These are phyloP conservation scores for Coranthus polyacanthus DNA, from an alignment of 2,797 vertebrate genomes.

Conservation along the genomic window DNA sequence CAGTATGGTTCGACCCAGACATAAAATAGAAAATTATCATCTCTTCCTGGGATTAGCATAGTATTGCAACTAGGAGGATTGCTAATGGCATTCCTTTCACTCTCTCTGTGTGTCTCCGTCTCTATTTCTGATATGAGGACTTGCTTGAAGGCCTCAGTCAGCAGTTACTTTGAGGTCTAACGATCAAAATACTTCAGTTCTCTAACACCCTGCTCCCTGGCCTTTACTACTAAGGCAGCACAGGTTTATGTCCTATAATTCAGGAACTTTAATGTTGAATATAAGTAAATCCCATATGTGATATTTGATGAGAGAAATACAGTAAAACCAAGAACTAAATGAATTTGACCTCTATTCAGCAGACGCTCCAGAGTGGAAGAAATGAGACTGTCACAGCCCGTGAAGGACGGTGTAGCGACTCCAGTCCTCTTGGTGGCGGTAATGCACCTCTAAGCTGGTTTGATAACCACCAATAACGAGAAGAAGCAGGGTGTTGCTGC, in stretches of 20 bases:
- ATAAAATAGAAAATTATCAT: constrained; percentile 69
- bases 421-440: no score
- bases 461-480: no score
- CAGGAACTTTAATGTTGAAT: constrained; percentile 25
- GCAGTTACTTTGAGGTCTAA: constrained; percentile 62
- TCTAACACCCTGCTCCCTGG: constrained; percentile 27
- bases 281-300: neutral
- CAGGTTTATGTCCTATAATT: constrained; percentile 23
- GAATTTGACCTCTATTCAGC: no score
- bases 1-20: constrained; percentile 63
- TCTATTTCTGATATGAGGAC: constrained; percentile 60
- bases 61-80: constrained; percentile 41
- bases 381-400: no score
- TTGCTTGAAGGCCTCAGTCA: constrained; percentile 67
- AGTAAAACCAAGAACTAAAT: no score
- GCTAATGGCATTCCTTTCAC: constrained; percentile 43
- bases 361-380: no score
- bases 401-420: no score
- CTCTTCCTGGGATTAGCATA: constrained; percentile 61
- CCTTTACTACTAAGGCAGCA: constrained; percentile 38
- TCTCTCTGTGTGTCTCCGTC: constrained; percentile 23
- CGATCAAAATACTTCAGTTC: constrained; percentile 56
- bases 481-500: no score
- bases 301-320: neutral
- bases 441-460: no score